phyloP scores from a whole-genome alignment of 2,797 vertebrate species.

The Falco cherrug region DNA sequence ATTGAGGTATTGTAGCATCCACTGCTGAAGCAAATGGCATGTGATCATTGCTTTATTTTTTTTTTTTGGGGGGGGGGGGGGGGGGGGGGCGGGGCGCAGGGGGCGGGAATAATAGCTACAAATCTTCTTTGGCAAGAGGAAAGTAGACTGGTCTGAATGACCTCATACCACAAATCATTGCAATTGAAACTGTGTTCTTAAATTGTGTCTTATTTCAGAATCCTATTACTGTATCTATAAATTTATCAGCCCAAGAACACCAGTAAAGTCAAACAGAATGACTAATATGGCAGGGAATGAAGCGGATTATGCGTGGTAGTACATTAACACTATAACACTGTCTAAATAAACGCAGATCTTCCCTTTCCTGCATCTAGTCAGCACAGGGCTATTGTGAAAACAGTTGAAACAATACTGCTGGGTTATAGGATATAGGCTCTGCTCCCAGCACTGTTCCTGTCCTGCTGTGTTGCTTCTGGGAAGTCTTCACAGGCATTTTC shows the following conservation, averaged over 20 bases:
- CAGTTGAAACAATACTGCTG: background rate
- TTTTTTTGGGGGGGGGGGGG: too few species aligned
- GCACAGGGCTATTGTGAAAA: background rate
- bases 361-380: background rate
- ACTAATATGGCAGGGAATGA: background rate
- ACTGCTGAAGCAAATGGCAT: slow-evolving; percentile 44
- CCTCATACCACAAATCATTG: slow-evolving; percentile 57
- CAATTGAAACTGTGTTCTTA: background rate
- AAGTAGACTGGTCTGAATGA: slow-evolving; percentile 20
- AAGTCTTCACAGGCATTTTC: background rate
- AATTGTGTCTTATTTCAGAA: slow-evolving; percentile 44
- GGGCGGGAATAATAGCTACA: slow-evolving; percentile 10
- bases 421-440: background rate
- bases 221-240: background rate
- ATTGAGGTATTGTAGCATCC: slow-evolving; percentile 33
- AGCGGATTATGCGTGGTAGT: background rate
- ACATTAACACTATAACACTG: background rate
- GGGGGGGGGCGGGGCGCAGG: too few species aligned
- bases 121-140: slow-evolving; percentile 18
- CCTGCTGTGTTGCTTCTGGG: background rate
- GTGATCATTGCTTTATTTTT: slow-evolving; percentile 20
- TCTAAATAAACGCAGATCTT: background rate
- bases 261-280: background rate
- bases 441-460: background rate
- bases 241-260: background rate